Evolutionary conservation across 2,113 vertebrate genomes (phyloP).

Genomic region (Theristicus caerulescens): DNA sequence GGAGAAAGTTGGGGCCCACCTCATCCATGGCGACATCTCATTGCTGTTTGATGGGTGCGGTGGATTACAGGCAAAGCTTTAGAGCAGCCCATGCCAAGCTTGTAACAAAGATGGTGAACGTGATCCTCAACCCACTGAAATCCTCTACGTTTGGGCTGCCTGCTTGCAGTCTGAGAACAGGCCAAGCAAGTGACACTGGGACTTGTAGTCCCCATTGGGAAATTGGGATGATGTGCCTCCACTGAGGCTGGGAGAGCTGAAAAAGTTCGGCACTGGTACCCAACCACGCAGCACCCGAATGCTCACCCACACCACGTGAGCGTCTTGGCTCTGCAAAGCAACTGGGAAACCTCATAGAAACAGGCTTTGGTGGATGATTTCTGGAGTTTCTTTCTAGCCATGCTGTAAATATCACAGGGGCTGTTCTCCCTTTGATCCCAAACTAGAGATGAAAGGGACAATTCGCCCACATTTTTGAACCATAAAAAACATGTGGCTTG

Average conservation of each 20-base stretch:
- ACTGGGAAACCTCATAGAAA: not conserved
- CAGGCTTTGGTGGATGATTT: not conserved
- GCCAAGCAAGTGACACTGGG: not conserved
- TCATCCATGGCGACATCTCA: accelerated
- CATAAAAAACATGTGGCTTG: constrained; percentile 6
- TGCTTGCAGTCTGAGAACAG: not conserved
- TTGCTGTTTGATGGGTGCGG: not conserved
- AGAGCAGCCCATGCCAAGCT: accelerated
- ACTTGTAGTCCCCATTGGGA: not conserved
- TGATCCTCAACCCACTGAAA: not conserved
- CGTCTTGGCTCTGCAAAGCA: not conserved
- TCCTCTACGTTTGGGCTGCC: not conserved
- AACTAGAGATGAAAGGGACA: constrained; percentile 21
- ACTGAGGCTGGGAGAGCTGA: not conserved
- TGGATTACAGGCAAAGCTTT: not conserved
- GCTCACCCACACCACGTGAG: not conserved
- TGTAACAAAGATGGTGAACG: not conserved
- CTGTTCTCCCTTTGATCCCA: constrained; percentile 26
- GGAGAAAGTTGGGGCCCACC: not conserved
- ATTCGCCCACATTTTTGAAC: not conserved
- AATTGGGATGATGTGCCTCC: not conserved
- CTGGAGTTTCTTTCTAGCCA: not conserved
- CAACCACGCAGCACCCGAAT: accelerated
- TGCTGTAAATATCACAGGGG: not conserved
- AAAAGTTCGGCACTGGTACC: not conserved